Evolutionary conservation across 2,113 vertebrate species (phyloP).

Genomic region (Otolemur garnettii): DNA sequence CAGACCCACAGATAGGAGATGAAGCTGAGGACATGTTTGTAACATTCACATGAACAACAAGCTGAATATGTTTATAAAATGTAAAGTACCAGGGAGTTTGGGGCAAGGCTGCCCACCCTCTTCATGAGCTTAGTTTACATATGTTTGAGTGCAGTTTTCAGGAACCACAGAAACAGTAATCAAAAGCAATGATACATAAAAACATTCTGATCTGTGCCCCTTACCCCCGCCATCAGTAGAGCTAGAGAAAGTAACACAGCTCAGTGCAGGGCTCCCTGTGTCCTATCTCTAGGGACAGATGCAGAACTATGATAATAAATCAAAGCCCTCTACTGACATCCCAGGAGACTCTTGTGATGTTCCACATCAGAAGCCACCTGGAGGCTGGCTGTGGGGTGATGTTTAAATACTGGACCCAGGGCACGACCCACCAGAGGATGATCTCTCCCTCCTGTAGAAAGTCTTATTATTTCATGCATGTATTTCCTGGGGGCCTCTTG

Average conservation of each 20-base stretch:
- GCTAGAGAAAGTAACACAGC: background rate
- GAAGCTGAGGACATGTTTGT: background rate
- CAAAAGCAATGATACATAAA: background rate
- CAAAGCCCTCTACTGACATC: background rate
- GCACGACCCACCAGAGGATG: background rate
- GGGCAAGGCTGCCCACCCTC: fast-evolving
- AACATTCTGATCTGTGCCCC: background rate
- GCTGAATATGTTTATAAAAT: background rate
- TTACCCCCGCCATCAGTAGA: background rate
- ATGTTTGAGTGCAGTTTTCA: background rate
- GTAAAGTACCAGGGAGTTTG: no score
- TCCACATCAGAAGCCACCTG: background rate
- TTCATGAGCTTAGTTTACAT: background rate
- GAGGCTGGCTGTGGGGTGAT: no score
- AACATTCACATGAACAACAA: no score
- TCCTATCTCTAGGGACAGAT: background rate
- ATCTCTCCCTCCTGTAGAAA: background rate
- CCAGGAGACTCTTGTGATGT: background rate
- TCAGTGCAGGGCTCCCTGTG: background rate
- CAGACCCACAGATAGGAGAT: fast-evolving
- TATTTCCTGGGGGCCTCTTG: background rate
- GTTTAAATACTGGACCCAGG: background rate
- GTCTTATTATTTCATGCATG: background rate
- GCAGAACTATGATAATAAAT: background rate
- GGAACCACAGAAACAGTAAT: background rate